A percentile compares a stretch with the other conserved stretches of the same genome.
Conservation (phyloP, 2,113 vertebrate species). For the Morone chrysops region DNA sequence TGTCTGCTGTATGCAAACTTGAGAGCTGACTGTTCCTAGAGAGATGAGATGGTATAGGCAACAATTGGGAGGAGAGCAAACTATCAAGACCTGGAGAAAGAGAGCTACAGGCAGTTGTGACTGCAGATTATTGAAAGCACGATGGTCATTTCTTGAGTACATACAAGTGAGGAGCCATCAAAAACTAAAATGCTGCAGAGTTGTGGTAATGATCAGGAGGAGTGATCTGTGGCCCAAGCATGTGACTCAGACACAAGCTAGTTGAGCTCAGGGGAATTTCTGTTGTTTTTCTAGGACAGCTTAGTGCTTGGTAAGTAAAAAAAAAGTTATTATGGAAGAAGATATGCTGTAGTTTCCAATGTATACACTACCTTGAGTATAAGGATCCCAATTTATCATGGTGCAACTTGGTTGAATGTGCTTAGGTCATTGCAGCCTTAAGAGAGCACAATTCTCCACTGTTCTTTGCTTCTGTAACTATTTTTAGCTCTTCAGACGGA, state of each 20-base stretch:
- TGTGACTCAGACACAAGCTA: constrained; percentile 18
- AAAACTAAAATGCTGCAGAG: constrained; percentile 40
- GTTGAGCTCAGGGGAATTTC: constrained; percentile 29
- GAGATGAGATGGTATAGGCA: constrained; percentile 30
- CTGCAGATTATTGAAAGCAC: constrained; percentile 41
- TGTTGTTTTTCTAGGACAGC: constrained; percentile 26
- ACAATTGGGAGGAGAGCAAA: constrained; percentile 25
- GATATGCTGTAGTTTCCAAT: background rate
- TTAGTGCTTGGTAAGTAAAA: constrained; percentile 1
- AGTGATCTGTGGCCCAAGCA: constrained; percentile 13
- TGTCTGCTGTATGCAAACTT: constrained; percentile 49
- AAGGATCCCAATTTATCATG: constrained; percentile 9
- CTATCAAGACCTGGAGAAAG: constrained; percentile 37
- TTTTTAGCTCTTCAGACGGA: constrained; percentile 72
- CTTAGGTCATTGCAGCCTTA: constrained; percentile 56
- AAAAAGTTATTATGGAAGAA: constrained; percentile 15
- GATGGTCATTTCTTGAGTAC: background rate
- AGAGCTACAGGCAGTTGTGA: constrained; percentile 45
- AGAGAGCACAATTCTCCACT: constrained; percentile 50
- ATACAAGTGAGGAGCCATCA: constrained; percentile 34
- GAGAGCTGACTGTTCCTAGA: constrained; percentile 36
- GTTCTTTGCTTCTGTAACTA: constrained; percentile 60
- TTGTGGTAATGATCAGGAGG: constrained; percentile 30
- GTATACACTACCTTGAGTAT: background rate
- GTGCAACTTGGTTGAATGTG: constrained; percentile 17